phyloP scores from a whole-genome alignment of 2,113 vertebrate genomes.

The Brachypodius melanocephalos region DNA sequence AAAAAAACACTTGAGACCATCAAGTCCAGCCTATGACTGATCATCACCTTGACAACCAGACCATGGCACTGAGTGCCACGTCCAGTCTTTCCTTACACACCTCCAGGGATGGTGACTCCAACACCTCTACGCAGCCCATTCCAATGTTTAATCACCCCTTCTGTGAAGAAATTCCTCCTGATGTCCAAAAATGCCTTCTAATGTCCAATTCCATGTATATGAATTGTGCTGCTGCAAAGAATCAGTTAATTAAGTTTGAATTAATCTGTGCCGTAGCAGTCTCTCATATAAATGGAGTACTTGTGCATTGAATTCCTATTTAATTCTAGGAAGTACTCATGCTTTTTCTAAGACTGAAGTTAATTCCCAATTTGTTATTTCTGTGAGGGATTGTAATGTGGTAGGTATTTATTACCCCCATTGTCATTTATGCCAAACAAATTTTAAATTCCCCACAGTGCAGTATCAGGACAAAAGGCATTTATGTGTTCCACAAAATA shows the following conservation, averaged over 20 bases:
- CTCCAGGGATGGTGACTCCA: neutral
- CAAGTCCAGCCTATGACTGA: accelerated
- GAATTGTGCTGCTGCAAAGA: neutral
- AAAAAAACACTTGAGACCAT: neutral
- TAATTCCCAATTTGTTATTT: neutral
- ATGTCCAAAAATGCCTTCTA: neutral
- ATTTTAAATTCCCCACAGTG: neutral
- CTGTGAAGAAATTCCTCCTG: neutral
- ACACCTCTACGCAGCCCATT: neutral
- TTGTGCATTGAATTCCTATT: neutral
- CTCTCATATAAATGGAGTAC: neutral
- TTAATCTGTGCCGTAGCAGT: neutral
- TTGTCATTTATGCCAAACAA: neutral
- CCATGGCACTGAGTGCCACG: neutral
- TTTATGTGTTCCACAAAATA: neutral
- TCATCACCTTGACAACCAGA: neutral
- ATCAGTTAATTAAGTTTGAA: neutral
- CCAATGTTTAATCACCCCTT: neutral
- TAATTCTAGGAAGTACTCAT: neutral
- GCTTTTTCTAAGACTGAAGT: neutral
- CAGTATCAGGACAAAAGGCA: neutral
- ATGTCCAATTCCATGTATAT: neutral
- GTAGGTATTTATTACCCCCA: neutral
- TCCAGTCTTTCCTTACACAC: neutral
- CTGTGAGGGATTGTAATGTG: neutral